Percentiles rank a stretch among this genome's conserved stretches.
These are phyloP conservation scores for Plagodis pulveraria DNA, from an alignment of 2,888 invertebrate species.

Conservation along the genomic window DNA sequence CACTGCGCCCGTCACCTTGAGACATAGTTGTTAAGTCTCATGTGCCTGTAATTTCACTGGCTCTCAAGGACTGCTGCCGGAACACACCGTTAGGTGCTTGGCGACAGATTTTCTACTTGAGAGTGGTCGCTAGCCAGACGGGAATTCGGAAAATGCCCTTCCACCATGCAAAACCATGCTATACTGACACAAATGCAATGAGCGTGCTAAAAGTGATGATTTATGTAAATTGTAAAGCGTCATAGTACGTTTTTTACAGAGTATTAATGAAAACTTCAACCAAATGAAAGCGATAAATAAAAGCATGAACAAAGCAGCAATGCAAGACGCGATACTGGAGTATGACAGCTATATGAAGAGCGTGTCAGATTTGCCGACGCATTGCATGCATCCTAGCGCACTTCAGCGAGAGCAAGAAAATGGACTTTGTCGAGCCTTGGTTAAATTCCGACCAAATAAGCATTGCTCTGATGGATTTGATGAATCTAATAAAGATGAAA, in stretches of 20 bases:
- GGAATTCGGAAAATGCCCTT: too few relatives aligned
- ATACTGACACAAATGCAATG: too few relatives aligned
- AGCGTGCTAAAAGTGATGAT: too few relatives aligned
- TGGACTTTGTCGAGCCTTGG: slow-evolving; percentile 93
- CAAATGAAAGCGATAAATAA: slow-evolving; percentile 1
- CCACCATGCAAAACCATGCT: too few relatives aligned
- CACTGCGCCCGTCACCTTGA: too few relatives aligned
- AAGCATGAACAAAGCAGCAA: slow-evolving; percentile 2
- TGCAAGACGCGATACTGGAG: background rate
- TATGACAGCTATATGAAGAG: slow-evolving; percentile 2
- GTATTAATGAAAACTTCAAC: background rate
- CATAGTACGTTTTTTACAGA: background rate
- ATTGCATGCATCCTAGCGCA: slow-evolving; percentile 4
- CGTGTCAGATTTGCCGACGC: background rate
- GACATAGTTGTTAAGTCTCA: too few relatives aligned
- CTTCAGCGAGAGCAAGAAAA: slow-evolving; percentile 1
- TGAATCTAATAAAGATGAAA: slow-evolving; percentile 64
- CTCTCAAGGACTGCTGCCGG: too few relatives aligned
- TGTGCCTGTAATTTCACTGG: too few relatives aligned
- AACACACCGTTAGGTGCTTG: too few relatives aligned
- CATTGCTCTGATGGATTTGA: slow-evolving; percentile 82
- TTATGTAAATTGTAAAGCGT: too few relatives aligned
- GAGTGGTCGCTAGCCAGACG: too few relatives aligned
- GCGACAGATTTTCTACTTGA: too few relatives aligned
- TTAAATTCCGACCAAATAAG: slow-evolving; percentile 86